Base-by-base conservation (phyloP, 2,113 vertebrate species). In the Hippocampus mohnikei region DNA sequence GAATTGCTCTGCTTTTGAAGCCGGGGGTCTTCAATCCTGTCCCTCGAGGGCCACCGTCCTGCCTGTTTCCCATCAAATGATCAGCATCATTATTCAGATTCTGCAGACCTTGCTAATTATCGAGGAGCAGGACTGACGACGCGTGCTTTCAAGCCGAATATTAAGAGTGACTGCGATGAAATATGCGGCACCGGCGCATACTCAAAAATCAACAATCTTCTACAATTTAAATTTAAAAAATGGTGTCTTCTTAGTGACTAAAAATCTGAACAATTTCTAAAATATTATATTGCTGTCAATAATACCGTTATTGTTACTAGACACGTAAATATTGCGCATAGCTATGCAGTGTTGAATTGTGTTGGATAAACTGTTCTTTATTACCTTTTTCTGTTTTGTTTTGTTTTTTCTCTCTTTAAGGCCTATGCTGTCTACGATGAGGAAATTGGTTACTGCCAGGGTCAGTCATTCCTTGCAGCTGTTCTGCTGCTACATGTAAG, bases 381-480 rank as follows among this genome's bases (percentile, higher is more conserved):
- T 44, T 42, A 41, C 62, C 41, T 20, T 3, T 67, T 50, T 27
- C 27, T 33, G 29, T 33, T 33, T 33, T 33, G 3, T 33, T 67
- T 33, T 27, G 52, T 4, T 3, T 48, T 16, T 1, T 21, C 29
- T 33, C 25, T 37, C 46, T 53, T 52, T 20, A 78, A 99, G 97
- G 96, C 97, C 8, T 99, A 98, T 76, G 98, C 97, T n/a, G 95
- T 99, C 44, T 97, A 95, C 21, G 97, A 99, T 72, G 95, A 97
- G 79, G 97, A 98, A 83, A 98, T 98, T n/a, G 97, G 97, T 27
- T 99, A 99, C 72, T 99, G 97, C 87, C 97, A 97, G 87, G 97
- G 97, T 64, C 97, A 99, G 88, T 98, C 97, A 4, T 99, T 99
- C 83, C 94, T 99, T 23, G 97, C 95, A 71, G 97, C 97, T 50